Percentiles rank a stretch among this genome's conserved stretches.
These are phyloP conservation scores for Macrosiphum euphorbiae DNA, from an alignment of 2,888 invertebrate species.

Conservation along the genomic window DNA sequence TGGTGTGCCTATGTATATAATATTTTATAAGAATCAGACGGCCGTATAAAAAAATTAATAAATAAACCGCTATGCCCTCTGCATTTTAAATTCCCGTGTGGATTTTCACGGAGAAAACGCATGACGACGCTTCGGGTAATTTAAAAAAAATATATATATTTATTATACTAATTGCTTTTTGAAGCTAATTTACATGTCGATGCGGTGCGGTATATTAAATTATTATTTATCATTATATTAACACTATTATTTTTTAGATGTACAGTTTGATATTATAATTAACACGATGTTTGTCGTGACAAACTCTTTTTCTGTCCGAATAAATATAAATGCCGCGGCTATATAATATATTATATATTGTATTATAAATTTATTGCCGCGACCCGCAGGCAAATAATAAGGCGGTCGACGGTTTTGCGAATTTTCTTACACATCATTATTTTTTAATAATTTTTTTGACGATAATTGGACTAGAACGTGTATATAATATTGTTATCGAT, in stretches of 20 bases:
- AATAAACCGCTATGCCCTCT: constrained; percentile 20
- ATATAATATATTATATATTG: neutral
- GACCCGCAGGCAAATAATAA: neutral
- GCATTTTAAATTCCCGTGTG: neutral
- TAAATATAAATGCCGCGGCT: neutral
- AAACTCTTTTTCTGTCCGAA: neutral
- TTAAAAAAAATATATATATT: neutral
- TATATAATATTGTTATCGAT: neutral
- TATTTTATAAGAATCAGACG: constrained; percentile 28
- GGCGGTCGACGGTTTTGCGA: neutral
- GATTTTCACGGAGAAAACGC: constrained; percentile 55
- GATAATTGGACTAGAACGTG: neutral
- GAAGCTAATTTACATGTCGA: constrained; percentile 22
- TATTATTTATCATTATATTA: neutral
- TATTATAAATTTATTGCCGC: neutral
- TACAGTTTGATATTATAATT: neutral
- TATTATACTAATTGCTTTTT: constrained; percentile 37
- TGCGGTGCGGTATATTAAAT: neutral
- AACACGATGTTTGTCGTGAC: neutral
- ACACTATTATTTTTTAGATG: neutral
- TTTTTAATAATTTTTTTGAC: neutral
- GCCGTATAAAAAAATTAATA: constrained; percentile 13
- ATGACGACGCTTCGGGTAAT: constrained; percentile 4
- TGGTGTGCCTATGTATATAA: neutral
- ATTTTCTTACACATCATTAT: neutral